Evolutionary conservation across 1,140 invertebrate genomes (phyloP), one percentile per base, ranked within the genome.

Genomic region (Tetragonula clypearis): DNA sequence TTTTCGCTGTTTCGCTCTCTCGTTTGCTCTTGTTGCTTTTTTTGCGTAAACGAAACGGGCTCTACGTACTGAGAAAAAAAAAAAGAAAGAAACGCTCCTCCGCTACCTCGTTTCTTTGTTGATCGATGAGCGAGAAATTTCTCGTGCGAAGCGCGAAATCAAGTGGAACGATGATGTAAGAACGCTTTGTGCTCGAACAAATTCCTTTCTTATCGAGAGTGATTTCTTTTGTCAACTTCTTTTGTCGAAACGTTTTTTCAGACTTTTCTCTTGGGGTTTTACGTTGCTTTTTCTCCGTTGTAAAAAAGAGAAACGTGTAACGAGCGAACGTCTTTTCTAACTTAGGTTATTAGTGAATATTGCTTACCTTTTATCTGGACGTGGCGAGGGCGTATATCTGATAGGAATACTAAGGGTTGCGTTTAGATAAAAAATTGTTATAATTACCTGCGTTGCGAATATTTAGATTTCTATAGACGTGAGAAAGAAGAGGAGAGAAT

Each of bases 41-140:
- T 55, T 53, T 76, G 88, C 73, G 87, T 89, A 89, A 89, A 89
- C 84, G 88, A 89, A 89, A 89, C 88, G 85, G 76, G 81, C 60
- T 49, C 41, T 89, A 89, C 88, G 88, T 89, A 85, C 74, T 78
- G 82, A 87, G 84, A 89, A 69, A 88, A 88, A 84, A 83, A 82
- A 49, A 49, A 49, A 49, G 5, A 88, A 80, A 82, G 76, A 11
- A 49, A 9, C 41, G 41, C 41, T 49, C 41, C 41, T 49, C 80
- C 84, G 65, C 62, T 71, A 81, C 84, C 85, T 84, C 79, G 87
- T 84, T 84, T 60, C 12, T 62, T 62, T 49, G 87, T 78, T 89
- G 88, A 89, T 89, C 86, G 88, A 89, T 89, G 88, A 60, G 78
- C 56, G 58, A 74, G 72, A 79, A 89, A 88, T 66, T 84, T 89